Evolutionary conservation across 2,113 vertebrate genomes (phyloP).

Genomic region (Sus scrofa): T2T-Sscrofa CM000824.6:169687001-169687500

Average conservation of each 20-base stretch:
- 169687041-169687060: constrained; percentile 14
- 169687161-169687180: background rate
- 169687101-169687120: background rate
- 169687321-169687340: background rate
- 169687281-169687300: no score
- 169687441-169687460: background rate
- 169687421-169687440: background rate
- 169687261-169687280: no score
- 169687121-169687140: background rate
- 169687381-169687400: background rate
- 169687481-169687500: constrained; percentile 9
- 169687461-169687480: constrained; percentile 41
- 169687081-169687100: constrained; percentile 20
- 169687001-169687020: constrained; percentile 14
- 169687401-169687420: background rate
- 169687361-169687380: constrained; percentile 32
- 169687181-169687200: no score
- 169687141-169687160: background rate
- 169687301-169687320: background rate
- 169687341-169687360: background rate
- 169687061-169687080: background rate
- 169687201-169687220: no score
- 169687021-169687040: constrained; percentile 42
- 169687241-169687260: no score
- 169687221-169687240: no score